A percentile compares a stretch with the other conserved stretches of the same genome.
Conservation (phyloP, 2,797 vertebrate species). For the Gastrophryne carolinensis region DNA sequence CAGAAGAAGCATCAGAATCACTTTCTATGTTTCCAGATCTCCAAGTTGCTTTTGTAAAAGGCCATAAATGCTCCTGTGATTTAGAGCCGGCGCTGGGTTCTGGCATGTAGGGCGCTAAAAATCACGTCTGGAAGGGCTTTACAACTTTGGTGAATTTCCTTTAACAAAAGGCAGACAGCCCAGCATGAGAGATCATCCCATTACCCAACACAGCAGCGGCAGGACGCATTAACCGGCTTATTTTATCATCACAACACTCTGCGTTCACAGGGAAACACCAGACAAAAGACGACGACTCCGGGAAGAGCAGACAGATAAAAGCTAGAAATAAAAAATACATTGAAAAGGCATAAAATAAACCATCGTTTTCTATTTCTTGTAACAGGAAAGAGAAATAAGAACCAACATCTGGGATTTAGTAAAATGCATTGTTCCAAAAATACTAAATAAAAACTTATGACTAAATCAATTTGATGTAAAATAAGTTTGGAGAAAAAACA, state of each 20-base stretch:
- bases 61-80: neutral
- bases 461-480: too few relatives aligned
- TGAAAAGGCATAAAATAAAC: neutral
- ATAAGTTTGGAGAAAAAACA: too few relatives aligned
- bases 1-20: too few relatives aligned
- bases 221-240: slow-evolving; percentile 42
- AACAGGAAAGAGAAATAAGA: too few relatives aligned
- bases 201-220: slow-evolving; percentile 37
- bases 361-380: neutral
- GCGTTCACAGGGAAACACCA: slow-evolving; percentile 23
- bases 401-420: neutral
- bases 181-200: slow-evolving; percentile 42
- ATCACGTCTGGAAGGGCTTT: slow-evolving; percentile 42
- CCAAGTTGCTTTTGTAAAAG: neutral
- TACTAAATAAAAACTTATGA: too few relatives aligned
- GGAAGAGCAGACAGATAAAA: neutral
- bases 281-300: slow-evolving; percentile 13
- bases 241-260: slow-evolving; percentile 48
- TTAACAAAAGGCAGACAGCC: slow-evolving; percentile 44
- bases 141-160: slow-evolving; percentile 21
- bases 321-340: neutral
- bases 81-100: neutral
- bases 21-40: neutral
- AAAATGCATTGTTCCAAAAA: neutral
- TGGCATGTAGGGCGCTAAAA: slow-evolving; percentile 10